Evolutionary conservation across 2,888 invertebrate species (phyloP), one percentile per base, ranked within the genome.

Genomic region (Octonoba sinensis): DNA sequence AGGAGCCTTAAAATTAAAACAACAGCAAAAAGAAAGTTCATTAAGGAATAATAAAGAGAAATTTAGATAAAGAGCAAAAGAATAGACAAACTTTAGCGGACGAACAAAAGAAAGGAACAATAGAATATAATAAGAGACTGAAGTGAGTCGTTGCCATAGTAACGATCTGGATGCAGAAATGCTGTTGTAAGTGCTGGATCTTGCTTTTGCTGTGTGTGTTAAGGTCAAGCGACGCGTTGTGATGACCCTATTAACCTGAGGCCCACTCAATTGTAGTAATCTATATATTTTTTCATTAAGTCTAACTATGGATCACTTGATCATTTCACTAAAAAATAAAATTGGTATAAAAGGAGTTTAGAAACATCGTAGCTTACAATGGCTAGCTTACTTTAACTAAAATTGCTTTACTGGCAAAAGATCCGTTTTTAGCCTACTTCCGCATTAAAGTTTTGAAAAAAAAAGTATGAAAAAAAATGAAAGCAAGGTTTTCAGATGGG

Each of bases 91-190:
- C 67, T 76, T 76, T 46, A 54, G 76, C 46, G 60, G 49, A 54
- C 54, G 47, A 62, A 46, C 46, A 59, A 49, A 44, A 49, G 54
- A 51, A 60, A 27, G 67, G 60, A 75, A 69, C 60, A 76, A 54
- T 60, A 69, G 46, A 62, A 67, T 54, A 69, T 56, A 46, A 56
- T 69, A 62, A 76, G 62, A 75, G 57, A 67, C 62, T 64, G 76
- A 76, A 69, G 76, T 76, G 69, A 76, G 62, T 76, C 76, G 76
- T 76, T 69, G 18, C 69, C 76, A 76, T 76, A 56, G 69, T n/a
- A n/a, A 70, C 76, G 24, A n/a, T n/a, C 16, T 54, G 62, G 54
- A 76, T 76, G 60, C 69, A 54, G 59, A 67, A 67, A 11, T 67
- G 66, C 60, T 57, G 69, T 69, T 54, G 46, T 69, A 76, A 62